A percentile compares a stretch with the other conserved stretches of the same genome.
Evolutionary conservation across 1,140 invertebrate species (phyloP).

Genomic region (Diorhabda carinulata): DNA sequence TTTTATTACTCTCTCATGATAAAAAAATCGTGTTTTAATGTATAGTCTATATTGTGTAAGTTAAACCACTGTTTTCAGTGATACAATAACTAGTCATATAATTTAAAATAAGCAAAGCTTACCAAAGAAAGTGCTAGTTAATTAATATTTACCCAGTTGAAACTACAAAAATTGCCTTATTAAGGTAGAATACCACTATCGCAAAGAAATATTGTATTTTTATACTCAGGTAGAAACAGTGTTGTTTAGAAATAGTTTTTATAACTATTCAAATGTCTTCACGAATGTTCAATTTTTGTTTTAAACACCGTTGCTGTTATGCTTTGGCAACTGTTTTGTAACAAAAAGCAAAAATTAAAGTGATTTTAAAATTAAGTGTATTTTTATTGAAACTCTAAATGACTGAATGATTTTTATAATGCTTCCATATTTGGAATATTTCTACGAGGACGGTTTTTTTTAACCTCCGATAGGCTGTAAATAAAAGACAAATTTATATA

Average conservation of each 20-base stretch:
- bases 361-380: not conserved
- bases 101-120: constrained; percentile 41
- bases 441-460: too few relatives aligned
- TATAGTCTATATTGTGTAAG: not conserved
- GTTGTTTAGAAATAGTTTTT: constrained; percentile 25
- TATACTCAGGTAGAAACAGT: constrained; percentile 44
- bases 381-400: not conserved
- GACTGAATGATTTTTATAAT: too few relatives aligned
- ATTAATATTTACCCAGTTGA: constrained; percentile 37
- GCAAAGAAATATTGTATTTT: constrained; percentile 42
- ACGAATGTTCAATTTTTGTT: constrained; percentile 1
- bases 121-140: constrained; percentile 47
- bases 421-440: too few relatives aligned
- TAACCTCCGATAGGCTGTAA: too few relatives aligned
- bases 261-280: constrained; percentile 9
- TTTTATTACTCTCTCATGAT: too few relatives aligned
- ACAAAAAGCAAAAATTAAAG: constrained; percentile 8
- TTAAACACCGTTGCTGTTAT: constrained; percentile 10
- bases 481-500: too few relatives aligned
- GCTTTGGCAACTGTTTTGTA: constrained; percentile 11
- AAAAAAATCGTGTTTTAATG: too few relatives aligned
- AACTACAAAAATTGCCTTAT: constrained; percentile 36
- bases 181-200: constrained; percentile 36
- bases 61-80: constrained; percentile 34
- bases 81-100: constrained; percentile 47